Evolutionary conservation across 2,888 invertebrate species (phyloP).

Genomic region (Aphidius colemani): DNA sequence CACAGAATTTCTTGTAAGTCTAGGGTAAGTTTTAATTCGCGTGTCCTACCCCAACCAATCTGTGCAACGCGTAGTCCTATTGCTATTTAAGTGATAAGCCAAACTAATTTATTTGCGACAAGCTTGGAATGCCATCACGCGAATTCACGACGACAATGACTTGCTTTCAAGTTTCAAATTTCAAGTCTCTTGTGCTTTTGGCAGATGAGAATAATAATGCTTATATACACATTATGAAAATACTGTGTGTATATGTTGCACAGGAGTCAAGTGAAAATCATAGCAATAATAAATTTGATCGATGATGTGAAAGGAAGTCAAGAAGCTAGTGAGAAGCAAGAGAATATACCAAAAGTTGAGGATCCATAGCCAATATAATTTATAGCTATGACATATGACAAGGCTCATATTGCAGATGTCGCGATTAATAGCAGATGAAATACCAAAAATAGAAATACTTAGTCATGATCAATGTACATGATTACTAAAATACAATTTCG

Average conservation of each 20-base stretch:
- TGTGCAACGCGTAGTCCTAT: constrained; percentile 59
- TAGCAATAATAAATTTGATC: constrained; percentile 37
- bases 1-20: constrained; percentile 8
- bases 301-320: constrained; percentile 43
- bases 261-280: not conserved
- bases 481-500: not conserved
- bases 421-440: constrained; percentile 28
- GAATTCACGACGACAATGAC: constrained; percentile 34
- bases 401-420: constrained; percentile 22
- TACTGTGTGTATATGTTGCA: not conserved
- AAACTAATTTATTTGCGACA: constrained; percentile 59
- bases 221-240: no score
- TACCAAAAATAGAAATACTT: constrained; percentile 27
- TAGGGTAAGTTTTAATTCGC: constrained; percentile 58
- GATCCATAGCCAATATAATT: constrained; percentile 7
- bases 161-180: no score
- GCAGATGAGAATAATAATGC: no score
- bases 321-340: constrained; percentile 1
- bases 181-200: no score
- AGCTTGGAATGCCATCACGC: constrained; percentile 58
- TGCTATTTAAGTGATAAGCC: constrained; percentile 54
- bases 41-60: constrained; percentile 58
- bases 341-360: no score
- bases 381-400: constrained; percentile 27
- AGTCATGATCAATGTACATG: constrained; percentile 42